These are phyloP conservation scores for Artibeus jamaicensis DNA, from an alignment of 2,797 vertebrate genomes.

Conservation along the genomic window DNA sequence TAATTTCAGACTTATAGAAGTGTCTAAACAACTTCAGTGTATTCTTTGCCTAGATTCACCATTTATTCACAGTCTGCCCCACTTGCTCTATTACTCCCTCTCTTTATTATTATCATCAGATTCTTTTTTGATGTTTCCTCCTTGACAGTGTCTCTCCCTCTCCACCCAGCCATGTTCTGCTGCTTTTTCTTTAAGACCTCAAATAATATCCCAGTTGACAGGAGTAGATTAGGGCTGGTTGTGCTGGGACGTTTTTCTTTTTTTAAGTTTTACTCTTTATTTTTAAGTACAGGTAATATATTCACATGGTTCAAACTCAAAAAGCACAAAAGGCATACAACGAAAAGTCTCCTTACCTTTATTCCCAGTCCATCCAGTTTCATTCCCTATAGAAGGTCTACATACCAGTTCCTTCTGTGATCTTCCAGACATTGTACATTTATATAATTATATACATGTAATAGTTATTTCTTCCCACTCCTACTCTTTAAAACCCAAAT, in stretches of 20 bases:
- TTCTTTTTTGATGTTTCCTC: not conserved
- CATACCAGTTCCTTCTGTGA: not conserved
- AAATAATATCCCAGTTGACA: not conserved
- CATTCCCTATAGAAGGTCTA: not conserved
- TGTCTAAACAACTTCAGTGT: not conserved
- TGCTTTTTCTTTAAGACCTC: not conserved
- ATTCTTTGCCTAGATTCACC: not conserved
- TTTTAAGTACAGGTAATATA: slow-evolving; percentile 29
- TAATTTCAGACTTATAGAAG: slow-evolving; percentile 15
- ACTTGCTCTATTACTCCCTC: not conserved
- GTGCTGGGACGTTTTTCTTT: not conserved
- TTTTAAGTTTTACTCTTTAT: slow-evolving; percentile 14
- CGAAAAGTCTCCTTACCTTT: not conserved
- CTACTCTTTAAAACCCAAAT: not conserved
- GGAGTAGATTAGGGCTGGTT: not conserved
- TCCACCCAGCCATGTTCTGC: not conserved
- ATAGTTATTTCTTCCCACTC: not conserved
- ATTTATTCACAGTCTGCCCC: not conserved
- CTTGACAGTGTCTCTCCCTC: not conserved
- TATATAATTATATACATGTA: not conserved
- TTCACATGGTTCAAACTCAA: slow-evolving; percentile 25
- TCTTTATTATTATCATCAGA: not conserved
- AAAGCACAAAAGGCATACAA: not conserved
- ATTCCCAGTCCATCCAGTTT: not conserved
- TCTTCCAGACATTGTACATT: not conserved